phyloP scores from a whole-genome alignment of 2,113 vertebrate genomes.

The Oncorhynchus tshawytscha region DNA sequence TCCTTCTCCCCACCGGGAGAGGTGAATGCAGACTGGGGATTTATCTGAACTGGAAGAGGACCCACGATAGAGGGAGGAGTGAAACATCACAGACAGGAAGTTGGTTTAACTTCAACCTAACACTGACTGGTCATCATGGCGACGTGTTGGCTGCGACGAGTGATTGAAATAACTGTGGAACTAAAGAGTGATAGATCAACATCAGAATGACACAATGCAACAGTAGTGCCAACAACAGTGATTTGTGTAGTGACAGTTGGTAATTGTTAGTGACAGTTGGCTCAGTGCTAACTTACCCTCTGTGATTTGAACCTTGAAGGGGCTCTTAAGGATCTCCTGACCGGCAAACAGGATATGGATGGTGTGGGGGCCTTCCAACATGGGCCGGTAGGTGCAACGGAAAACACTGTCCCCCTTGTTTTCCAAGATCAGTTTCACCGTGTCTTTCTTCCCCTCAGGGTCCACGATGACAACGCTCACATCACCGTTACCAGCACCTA shows the following conservation, averaged over 20 bases:
- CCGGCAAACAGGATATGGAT: conserved; percentile 85
- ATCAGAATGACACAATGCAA: conserved; percentile 11
- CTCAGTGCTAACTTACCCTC: conserved; percentile 80
- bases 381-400: conserved; percentile 92
- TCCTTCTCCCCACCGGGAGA: conserved; percentile 59
- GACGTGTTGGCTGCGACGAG: background rate
- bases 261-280: background rate
- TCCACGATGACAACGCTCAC: conserved; percentile 91
- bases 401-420: conserved; percentile 91
- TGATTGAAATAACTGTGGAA: conserved; percentile 2
- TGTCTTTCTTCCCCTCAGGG: conserved; percentile 88
- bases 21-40: conserved; percentile 70
- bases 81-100: conserved; percentile 72
- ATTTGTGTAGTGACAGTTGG: conserved; percentile 44
- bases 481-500: conserved; percentile 91
- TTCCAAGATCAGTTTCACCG: conserved; percentile 90
- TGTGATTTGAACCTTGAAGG: conserved; percentile 85
- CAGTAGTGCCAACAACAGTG: conserved; percentile 40
- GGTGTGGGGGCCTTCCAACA: conserved; percentile 85
- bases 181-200: conserved; percentile 44
- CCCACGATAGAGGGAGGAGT: conserved; percentile 51
- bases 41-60: conserved; percentile 66
- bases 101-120: conserved; percentile 30
- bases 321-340: conserved; percentile 87
- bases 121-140: no score